Evolutionary conservation across 2,113 vertebrate genomes (phyloP), one percentile per base, ranked within the genome.

Genomic region (Ranitomeya imitator): DNA sequence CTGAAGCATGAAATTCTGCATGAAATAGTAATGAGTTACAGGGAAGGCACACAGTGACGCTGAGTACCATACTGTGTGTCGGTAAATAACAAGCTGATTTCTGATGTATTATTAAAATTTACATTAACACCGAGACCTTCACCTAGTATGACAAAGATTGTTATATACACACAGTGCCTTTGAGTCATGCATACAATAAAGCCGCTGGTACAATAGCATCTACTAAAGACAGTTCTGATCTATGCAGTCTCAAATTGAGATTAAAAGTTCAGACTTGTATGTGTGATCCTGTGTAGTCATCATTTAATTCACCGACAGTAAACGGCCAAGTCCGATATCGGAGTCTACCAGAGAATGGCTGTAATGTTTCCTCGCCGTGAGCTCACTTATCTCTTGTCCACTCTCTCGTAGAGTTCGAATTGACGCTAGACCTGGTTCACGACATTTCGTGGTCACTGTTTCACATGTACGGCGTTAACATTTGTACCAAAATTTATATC

Each of bases 41-140:
- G 82, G 73, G 81, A 89, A 85, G 60, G 82, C 60, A 82, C 82
- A 89, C 71, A 37, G 87, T 78, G 87, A 45, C 60, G 82, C 45
- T 55, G 69, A 69, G 82, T 89, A 89, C 79, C 87, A 89, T 85
- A 79, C 87, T 78, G 87, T 31, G 87, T 61, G 59, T 84, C 82
- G 78, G 81, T 89, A 89, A 89, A 89, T 89, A 89, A 89, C 87
- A 89, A 85, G 87, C 82, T 82, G 61, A 77, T 59, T 95, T 93
- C 94, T 95, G 97, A 98, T 99, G 96, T 96, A 98, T 98, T 98
- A 98, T 98, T 98, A 97, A 98, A 97, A 96, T 97, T 96, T 97
- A 96, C 96, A 99, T 99, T 97, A 99, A 97, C 96, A 97, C 96
- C 95, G 94, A 96, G 98, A 99, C 97, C 98, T 99, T 97, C 97